Evolutionary conservation across 2,888 invertebrate genomes (phyloP).

Genomic region (Amphipyra berbera): DNA sequence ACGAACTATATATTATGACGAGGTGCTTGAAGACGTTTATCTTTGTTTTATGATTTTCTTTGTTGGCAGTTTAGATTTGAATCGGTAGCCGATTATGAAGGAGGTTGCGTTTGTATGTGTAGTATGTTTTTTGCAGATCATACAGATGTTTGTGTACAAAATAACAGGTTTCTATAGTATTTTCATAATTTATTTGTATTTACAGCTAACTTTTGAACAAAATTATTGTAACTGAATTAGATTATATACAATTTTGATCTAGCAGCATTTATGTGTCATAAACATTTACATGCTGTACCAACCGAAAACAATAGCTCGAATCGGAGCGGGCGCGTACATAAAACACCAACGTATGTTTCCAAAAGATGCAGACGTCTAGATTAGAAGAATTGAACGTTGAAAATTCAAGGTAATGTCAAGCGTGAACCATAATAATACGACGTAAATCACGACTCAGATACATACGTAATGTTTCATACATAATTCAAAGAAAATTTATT

Average conservation of each 20-base stretch:
- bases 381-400: conserved; percentile 53
- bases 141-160: too few species aligned
- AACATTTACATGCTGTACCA: not conserved
- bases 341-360: conserved; percentile 35
- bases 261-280: too few species aligned
- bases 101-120: conserved; percentile 9
- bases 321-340: not conserved
- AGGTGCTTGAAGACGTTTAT: conserved; percentile 36
- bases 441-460: conserved; percentile 51
- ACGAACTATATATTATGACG: conserved; percentile 39
- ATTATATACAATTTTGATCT: too few species aligned
- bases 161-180: too few species aligned
- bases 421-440: conserved; percentile 47
- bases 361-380: conserved; percentile 59
- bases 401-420: conserved; percentile 51
- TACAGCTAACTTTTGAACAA: too few species aligned
- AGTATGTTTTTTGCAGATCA: not conserved
- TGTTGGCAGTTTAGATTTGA: conserved; percentile 29
- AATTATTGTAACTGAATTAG: too few species aligned
- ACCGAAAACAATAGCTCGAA: conserved; percentile 9
- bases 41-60: conserved; percentile 47
- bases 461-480: conserved; percentile 53
- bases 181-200: not conserved
- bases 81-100: conserved; percentile 34
- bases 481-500: conserved; percentile 50